Conservation (phyloP, 2,797 vertebrate genomes). For the Argentina silus region DNA sequence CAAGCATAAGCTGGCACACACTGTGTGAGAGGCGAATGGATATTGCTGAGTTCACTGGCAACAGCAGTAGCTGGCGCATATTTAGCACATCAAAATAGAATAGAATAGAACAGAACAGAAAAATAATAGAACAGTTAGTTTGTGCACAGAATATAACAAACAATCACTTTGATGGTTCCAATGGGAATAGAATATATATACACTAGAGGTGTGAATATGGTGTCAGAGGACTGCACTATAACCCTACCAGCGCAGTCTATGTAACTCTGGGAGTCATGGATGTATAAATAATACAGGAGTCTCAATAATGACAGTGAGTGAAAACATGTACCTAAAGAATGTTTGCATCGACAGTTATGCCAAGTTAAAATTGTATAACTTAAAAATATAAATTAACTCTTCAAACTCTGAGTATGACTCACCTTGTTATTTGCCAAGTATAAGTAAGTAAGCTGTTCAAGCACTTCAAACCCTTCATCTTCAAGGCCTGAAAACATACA, state of each 20-base stretch:
- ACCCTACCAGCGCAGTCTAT: background rate
- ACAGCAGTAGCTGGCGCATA: slow-evolving; percentile 26
- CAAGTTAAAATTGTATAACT: background rate
- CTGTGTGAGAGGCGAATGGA: slow-evolving; percentile 20
- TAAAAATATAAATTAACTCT: slow-evolving; percentile 13
- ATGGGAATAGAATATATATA: background rate
- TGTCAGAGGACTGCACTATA: background rate
- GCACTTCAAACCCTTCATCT: slow-evolving; percentile 91
- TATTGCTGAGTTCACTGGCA: slow-evolving; percentile 2
- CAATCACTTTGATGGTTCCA: background rate
- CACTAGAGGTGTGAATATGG: background rate
- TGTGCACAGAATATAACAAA: too few species aligned
- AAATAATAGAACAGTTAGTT: background rate
- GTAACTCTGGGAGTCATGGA: background rate
- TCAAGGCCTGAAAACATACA: slow-evolving; percentile 82
- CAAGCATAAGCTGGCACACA: slow-evolving; percentile 51
- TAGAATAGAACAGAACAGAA: slow-evolving; percentile 2
- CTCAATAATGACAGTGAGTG: background rate
- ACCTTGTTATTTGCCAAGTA: slow-evolving; percentile 98
- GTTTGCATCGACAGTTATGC: background rate
- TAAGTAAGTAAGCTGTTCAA: slow-evolving; percentile 91
- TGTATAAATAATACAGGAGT: background rate
- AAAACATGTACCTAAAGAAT: background rate
- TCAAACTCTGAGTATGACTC: slow-evolving; percentile 47
- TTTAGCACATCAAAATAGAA: slow-evolving; percentile 5